Conservation (phyloP, 2,888 invertebrate genomes). For the Hedychridium roseum region DNA sequence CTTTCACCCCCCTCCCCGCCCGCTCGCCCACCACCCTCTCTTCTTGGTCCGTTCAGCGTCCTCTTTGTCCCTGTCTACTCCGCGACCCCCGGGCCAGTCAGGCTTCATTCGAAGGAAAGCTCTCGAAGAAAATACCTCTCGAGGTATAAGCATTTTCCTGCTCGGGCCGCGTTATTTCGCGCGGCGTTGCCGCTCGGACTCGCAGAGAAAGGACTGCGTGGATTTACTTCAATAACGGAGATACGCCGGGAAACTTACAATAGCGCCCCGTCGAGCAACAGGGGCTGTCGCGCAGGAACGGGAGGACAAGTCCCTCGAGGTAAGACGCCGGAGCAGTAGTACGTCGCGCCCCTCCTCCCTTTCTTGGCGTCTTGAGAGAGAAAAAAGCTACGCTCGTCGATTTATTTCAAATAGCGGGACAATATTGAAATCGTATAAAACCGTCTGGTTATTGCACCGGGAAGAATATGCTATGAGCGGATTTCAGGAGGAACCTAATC, state of each 20-base stretch:
- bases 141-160: conserved; percentile 38
- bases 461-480: too few relatives aligned
- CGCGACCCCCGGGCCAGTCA: neutral
- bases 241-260: conserved; percentile 35
- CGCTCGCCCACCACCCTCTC: conserved; percentile 3
- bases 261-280: conserved; percentile 12
- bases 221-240: conserved; percentile 45
- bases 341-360: neutral
- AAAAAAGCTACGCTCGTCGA: too few relatives aligned
- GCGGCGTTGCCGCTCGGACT: conserved; percentile 25
- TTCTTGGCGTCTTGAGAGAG: too few relatives aligned
- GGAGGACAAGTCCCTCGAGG: neutral
- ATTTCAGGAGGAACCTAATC: too few relatives aligned
- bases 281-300: conserved; percentile 4
- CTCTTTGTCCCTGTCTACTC: too few relatives aligned
- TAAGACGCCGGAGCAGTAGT: too few relatives aligned
- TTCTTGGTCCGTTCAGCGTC: neutral
- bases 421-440: too few relatives aligned
- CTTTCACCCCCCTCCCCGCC: conserved; percentile 5
- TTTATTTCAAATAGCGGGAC: too few relatives aligned
- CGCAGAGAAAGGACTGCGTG: conserved; percentile 32
- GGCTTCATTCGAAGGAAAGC: conserved; percentile 21
- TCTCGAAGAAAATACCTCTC: conserved; percentile 37
- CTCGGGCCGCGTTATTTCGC: conserved; percentile 11
- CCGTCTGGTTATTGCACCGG: too few relatives aligned